Evolutionary conservation across 2,888 invertebrate species (phyloP).

Genomic region (Daptonema setosum): DNA sequence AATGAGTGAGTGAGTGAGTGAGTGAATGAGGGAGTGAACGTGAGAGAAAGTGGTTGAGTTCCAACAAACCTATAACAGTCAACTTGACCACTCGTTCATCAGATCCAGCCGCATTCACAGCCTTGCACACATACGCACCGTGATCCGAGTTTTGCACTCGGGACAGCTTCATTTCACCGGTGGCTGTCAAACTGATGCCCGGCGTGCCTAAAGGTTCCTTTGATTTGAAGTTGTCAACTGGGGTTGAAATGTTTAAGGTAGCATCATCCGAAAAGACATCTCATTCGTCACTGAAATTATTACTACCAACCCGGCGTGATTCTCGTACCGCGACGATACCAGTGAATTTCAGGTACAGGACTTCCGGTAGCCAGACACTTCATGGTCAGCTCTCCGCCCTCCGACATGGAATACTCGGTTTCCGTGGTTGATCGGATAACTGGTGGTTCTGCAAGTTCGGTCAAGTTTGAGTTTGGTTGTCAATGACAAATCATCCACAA

Average conservation of each 20-base stretch:
- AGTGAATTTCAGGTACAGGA: constrained; percentile 18
- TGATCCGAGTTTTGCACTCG: constrained; percentile 27
- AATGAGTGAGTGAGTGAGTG: too few relatives aligned
- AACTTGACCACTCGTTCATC: constrained; percentile 36
- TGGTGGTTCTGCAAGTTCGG: constrained; percentile 16
- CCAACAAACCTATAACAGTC: constrained; percentile 34
- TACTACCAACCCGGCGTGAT: not conserved
- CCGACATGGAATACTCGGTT: constrained; percentile 15
- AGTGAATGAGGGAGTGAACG: too few relatives aligned
- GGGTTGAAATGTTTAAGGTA: too few relatives aligned
- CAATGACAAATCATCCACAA: too few relatives aligned
- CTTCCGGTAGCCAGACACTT: constrained; percentile 19
- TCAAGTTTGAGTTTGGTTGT: too few relatives aligned
- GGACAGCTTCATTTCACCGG: constrained; percentile 16
- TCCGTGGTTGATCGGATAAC: constrained; percentile 14
- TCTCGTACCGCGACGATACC: constrained; percentile 11
- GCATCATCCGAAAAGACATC: too few relatives aligned
- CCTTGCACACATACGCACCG: constrained; percentile 40
- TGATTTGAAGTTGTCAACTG: not conserved
- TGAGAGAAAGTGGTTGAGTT: too few relatives aligned
- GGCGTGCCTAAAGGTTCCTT: too few relatives aligned
- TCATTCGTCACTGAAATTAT: too few relatives aligned
- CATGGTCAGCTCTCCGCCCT: constrained; percentile 14
- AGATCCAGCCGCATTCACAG: constrained; percentile 39
- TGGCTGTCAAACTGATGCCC: too few relatives aligned